These are phyloP conservation scores for Ichneumoninae sp. DNA, from an alignment of 2,888 invertebrate genomes.

Conservation along the genomic window DNA sequence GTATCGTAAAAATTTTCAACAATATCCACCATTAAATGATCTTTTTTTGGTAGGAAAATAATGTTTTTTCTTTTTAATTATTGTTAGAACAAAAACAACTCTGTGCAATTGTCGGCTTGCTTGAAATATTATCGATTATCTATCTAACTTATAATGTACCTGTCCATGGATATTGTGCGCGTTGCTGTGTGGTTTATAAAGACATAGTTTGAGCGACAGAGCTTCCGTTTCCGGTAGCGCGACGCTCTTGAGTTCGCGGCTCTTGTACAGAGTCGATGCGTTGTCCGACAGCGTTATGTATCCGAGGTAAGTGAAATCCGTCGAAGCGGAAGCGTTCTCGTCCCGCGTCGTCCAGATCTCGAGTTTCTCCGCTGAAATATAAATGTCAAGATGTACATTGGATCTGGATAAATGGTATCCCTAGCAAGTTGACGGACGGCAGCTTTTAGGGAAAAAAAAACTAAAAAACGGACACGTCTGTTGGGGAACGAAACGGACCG, in stretches of 20 bases:
- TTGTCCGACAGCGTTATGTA: conserved; percentile 93
- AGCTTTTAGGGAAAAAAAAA: no score
- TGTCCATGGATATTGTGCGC: conserved; percentile 92
- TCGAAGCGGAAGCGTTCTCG: conserved; percentile 85
- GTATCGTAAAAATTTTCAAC: background rate
- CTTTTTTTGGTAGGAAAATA: no score
- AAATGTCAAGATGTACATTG: conserved; percentile 11
- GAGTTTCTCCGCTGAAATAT: conserved; percentile 88
- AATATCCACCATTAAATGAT: background rate
- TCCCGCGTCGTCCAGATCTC: conserved; percentile 89
- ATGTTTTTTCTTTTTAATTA: no score
- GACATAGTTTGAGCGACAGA: conserved; percentile 92
- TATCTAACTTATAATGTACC: conserved; percentile 84
- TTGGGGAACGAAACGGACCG: no score
- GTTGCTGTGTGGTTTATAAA: conserved; percentile 94
- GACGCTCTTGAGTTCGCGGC: conserved; percentile 93
- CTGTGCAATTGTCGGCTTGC: background rate
- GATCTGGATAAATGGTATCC: background rate
- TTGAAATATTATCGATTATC: background rate
- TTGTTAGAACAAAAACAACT: no score
- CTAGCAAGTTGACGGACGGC: no score
- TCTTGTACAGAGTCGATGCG: conserved; percentile 91
- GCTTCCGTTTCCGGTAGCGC: conserved; percentile 91
- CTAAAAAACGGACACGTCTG: no score
- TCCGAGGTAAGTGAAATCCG: conserved; percentile 88